Conservation (phyloP, 2,113 vertebrate species). For the Xiphophorus hellerii region DNA sequence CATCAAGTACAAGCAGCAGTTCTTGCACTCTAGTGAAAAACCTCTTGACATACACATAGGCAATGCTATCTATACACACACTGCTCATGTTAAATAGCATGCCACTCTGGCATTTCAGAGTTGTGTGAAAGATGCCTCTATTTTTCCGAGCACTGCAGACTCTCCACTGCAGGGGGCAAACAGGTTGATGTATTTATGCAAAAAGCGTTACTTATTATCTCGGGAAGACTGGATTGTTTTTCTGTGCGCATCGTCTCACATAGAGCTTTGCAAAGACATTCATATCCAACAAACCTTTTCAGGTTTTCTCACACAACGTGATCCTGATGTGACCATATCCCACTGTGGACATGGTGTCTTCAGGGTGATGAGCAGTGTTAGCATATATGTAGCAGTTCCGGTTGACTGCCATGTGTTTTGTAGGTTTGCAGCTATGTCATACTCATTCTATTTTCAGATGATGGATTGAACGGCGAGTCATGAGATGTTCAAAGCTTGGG, state of each 20-base stretch:
- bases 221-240: background rate
- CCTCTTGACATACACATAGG: conserved; percentile 4
- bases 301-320: background rate
- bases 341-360: too few relatives aligned
- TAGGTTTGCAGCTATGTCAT: too few relatives aligned
- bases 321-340: background rate
- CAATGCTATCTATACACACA: conserved; percentile 12
- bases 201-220: background rate
- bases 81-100: conserved; percentile 11
- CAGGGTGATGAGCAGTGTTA: too few relatives aligned
- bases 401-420: too few relatives aligned
- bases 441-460: too few relatives aligned
- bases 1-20: background rate
- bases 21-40: background rate
- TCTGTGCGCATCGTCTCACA: background rate
- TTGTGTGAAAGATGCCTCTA: conserved; percentile 42
- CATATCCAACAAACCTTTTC: too few relatives aligned
- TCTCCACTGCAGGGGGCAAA: conserved; percentile 12
- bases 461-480: too few relatives aligned
- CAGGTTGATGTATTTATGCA: conserved; percentile 25
- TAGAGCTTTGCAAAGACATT: too few relatives aligned
- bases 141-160: background rate
- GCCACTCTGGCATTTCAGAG: conserved; percentile 51
- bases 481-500: too few relatives aligned
- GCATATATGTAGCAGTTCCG: too few relatives aligned